Base-by-base conservation (phyloP, 1,140 invertebrate genomes). In the Druon quercuslanigerum region DNA sequence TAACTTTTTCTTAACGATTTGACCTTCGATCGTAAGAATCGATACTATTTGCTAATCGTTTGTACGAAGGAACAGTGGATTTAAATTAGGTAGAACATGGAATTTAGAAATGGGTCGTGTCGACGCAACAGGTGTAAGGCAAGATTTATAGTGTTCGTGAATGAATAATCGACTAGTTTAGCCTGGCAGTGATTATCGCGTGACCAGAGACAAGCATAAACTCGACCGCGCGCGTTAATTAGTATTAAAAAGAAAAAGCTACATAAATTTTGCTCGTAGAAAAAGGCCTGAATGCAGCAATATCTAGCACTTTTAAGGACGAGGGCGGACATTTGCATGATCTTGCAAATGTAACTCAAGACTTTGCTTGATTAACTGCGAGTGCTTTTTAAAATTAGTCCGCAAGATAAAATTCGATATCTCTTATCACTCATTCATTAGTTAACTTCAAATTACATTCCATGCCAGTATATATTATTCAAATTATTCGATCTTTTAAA, bases 21-120 rank as follows among this genome's bases (percentile, higher is more conserved):
- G 60, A 40, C 60, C 60, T 66, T 66, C 33, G 60, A 66, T 66
- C 25, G 60, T 9, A 66, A 46, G 25, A 46, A 66, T 66, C 60
- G 60, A 66, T 66, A 66, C 25, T 57, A 46, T 66, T 66, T 66
- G 25, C 60, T 66, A 66, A 66, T 66, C 60, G 60, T 25, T 33
- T 66, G 60, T 66, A 66, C 14, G 60, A n/a, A 40, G 60, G 40
- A 66, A 66, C 60, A 66, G 60, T 66, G 60, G 60, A 66, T 66
- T 66, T 66, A 66, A 66, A 66, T 66, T 66, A 66, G 60, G 60
- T 66, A 33, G 60, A 66, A 66, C 60, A 66, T 66, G 60, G 60
- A 66, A 66, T 66, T 66, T 66, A 66, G 60, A 66, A 66, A 66
- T 66, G 60, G 60, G 4, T 8, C 20, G 60, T 66, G 60, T 66